Percentiles rank a stretch among this genome's conserved stretches.
Conservation (phyloP, 2,888 invertebrate species). For the Drosophila macrospina region DNA sequence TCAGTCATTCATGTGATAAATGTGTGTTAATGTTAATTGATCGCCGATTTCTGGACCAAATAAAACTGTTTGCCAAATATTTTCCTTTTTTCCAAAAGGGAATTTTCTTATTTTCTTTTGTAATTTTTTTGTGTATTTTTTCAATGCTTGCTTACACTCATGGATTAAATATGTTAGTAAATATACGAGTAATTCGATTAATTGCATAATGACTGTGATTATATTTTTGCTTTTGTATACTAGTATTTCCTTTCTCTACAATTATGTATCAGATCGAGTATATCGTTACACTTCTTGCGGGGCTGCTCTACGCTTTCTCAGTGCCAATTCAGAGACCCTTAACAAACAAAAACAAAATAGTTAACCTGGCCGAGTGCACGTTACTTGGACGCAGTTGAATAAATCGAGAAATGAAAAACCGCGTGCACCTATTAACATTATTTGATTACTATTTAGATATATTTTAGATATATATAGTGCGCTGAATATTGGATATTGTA, state of each 20-base stretch:
- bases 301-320: slow-evolving; percentile 4
- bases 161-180: slow-evolving; percentile 60
- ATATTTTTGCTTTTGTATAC: slow-evolving; percentile 8
- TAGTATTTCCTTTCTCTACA: background rate
- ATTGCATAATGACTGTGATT: slow-evolving; percentile 24
- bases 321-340: slow-evolving; percentile 10
- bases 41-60: slow-evolving; percentile 11
- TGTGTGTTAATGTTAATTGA: slow-evolving; percentile 5
- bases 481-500: background rate
- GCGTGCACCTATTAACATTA: slow-evolving; percentile 24
- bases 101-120: slow-evolving; percentile 52
- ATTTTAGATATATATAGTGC: slow-evolving; percentile 11
- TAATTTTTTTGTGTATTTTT: slow-evolving; percentile 47
- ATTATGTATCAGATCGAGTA: slow-evolving; percentile 10
- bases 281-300: background rate
- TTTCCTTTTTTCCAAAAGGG: slow-evolving; percentile 31
- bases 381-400: too few relatives aligned
- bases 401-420: too few relatives aligned
- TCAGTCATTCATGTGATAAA: slow-evolving; percentile 2
- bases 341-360: slow-evolving; percentile 15
- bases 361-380: too few relatives aligned
- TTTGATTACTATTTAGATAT: background rate
- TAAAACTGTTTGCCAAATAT: slow-evolving; percentile 41
- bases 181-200: slow-evolving; percentile 30
- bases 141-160: slow-evolving; percentile 65